phyloP scores from a whole-genome alignment of 2,113 vertebrate genomes.

The Melanerpes formicivorus region DNA sequence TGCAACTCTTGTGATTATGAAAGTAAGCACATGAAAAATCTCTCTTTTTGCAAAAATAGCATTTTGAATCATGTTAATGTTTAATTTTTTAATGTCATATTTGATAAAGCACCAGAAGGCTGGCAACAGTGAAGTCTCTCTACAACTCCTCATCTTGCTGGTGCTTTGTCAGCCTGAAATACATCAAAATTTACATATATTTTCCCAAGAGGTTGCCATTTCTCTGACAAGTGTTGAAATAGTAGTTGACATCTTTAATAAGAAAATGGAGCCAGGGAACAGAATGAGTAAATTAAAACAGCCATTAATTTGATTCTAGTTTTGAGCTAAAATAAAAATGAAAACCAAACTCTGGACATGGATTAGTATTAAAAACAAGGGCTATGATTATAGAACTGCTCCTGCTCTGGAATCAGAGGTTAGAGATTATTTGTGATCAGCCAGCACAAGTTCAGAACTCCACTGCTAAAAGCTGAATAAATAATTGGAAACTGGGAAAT shows the following conservation, averaged over 20 bases:
- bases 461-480: neutral
- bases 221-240: conserved; percentile 10
- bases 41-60: neutral
- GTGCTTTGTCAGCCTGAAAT: neutral
- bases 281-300: conserved; percentile 12
- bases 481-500: neutral
- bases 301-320: conserved; percentile 1
- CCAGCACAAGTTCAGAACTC: neutral
- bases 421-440: neutral
- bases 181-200: neutral
- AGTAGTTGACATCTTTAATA: neutral
- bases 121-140: neutral
- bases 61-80: neutral
- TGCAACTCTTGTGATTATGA: neutral
- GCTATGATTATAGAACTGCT: neutral
- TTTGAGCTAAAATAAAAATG: neutral
- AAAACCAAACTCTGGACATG: neutral
- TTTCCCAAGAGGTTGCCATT: neutral
- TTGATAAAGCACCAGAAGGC: neutral
- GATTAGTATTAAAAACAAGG: neutral
- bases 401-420: neutral
- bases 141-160: neutral
- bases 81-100: neutral
- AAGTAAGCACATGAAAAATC: neutral
- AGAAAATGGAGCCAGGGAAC: neutral